These are phyloP conservation scores for Tetrao urogallus DNA, from an alignment of 2,113 vertebrate species.

Conservation along the genomic window DNA sequence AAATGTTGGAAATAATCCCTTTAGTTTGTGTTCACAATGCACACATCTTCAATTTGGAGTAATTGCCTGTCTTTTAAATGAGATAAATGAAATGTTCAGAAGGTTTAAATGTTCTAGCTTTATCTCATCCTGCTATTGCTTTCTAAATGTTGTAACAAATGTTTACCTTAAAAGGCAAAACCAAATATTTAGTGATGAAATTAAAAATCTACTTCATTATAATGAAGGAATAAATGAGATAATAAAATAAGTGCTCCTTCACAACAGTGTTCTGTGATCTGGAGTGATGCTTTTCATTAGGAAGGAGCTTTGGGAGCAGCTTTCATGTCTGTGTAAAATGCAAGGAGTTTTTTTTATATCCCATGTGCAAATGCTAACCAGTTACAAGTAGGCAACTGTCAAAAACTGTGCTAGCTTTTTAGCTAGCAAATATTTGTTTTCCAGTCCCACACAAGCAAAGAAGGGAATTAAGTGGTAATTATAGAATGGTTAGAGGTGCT, in stretches of 20 bases:
- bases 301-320: background rate
- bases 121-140: background rate
- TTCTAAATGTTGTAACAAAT: background rate
- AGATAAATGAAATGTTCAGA: background rate
- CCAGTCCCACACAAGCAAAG: background rate
- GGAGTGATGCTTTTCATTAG: background rate
- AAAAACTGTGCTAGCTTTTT: background rate
- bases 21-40: background rate
- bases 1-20: background rate
- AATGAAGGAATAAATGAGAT: background rate
- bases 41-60: background rate
- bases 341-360: background rate
- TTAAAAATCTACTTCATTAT: background rate
- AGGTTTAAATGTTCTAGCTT: fast-evolving
- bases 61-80: background rate
- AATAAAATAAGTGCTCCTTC: background rate
- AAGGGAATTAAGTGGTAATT: slow-evolving; percentile 24
- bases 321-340: background rate
- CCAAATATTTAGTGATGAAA: background rate
- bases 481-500: background rate
- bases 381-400: background rate
- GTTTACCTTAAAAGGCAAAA: background rate
- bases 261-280: background rate
- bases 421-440: slow-evolving; percentile 54
- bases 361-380: background rate